Base-by-base conservation (phyloP, 2,888 invertebrate species). In the Zaprionus obscuricornis region DNA sequence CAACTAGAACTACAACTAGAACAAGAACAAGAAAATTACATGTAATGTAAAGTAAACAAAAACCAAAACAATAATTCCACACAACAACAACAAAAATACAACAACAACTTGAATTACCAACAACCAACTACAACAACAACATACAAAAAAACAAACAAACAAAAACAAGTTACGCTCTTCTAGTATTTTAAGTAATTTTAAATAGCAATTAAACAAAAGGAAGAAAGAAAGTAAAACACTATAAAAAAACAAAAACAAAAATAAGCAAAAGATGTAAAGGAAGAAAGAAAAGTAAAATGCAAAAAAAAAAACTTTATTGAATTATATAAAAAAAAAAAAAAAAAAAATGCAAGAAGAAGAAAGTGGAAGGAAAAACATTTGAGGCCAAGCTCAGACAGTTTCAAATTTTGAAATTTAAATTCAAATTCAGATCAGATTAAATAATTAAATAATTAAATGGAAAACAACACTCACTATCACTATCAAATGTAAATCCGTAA, bases 111-210 rank as follows among this genome's bases (percentile, higher is more conserved):
- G n/a, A n/a, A n/a, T n/a, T n/a, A 26, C 16, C n/a, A 58, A 13
- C 11, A 37, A 73, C 51, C 52, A 49, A 67, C 67, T 47, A 59
- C 60, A 74, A 66, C n/a, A n/a, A n/a, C n/a, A n/a, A n/a, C n/a
- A n/a, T n/a, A n/a, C n/a, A n/a, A n/a, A n/a, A n/a, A n/a, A n/a
- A n/a, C n/a, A n/a, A n/a, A n/a, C 68, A 62, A 60, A 54, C 59
- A 67, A 76, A 75, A 81, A 65, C 66, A 74, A 73, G 83, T 73
- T 79, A 79, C 83, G 81, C 83, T 82, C 78, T 82, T 78, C 79
- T 81, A 81, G 83, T 79, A 79, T 79, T 66, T 63, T 81, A 83
- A 83, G 83, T 81, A 83, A 81, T 83, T 79, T 81, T 83, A 83
- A 76, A 79, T 79, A 79, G 78, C 59, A 64, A 64, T 71, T 71